These are phyloP conservation scores for Dissostichus mawsoni DNA, from an alignment of 2,113 vertebrate genomes.

Conservation along the genomic window DNA sequence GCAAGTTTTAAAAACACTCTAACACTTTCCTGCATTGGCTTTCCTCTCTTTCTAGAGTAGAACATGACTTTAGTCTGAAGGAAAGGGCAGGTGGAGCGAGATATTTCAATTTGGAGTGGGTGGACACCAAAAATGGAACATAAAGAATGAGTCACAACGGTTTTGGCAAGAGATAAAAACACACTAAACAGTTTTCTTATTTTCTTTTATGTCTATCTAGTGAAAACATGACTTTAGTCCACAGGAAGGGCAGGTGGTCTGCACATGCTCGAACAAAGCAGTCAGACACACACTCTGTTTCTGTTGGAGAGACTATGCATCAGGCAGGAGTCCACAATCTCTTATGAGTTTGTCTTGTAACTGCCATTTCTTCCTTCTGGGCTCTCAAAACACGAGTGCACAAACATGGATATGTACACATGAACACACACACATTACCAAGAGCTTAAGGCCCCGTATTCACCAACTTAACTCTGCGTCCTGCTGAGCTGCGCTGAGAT, in stretches of 20 bases:
- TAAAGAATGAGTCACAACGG: background rate
- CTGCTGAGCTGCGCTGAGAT: constrained; percentile 55
- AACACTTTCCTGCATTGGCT: too few species aligned
- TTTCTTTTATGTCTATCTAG: constrained; percentile 55
- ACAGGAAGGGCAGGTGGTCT: constrained; percentile 84
- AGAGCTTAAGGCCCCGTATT: constrained; percentile 2
- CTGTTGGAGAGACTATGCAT: constrained; percentile 24
- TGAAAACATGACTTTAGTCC: constrained; percentile 85
- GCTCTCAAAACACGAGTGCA: constrained; percentile 15
- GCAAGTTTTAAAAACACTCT: too few species aligned
- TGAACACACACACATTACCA: background rate
- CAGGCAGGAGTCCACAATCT: constrained; percentile 17
- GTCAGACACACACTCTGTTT: constrained; percentile 25
- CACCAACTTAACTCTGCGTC: constrained; percentile 31
- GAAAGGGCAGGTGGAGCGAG: background rate
- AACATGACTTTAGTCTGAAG: too few species aligned
- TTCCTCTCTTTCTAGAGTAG: too few species aligned
- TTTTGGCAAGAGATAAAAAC: background rate
- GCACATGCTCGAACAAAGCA: constrained; percentile 72
- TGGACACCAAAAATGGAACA: background rate
- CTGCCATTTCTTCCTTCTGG: constrained; percentile 19
- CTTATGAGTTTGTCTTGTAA: constrained; percentile 15
- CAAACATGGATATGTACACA: constrained; percentile 4
- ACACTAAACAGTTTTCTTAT: too few species aligned
- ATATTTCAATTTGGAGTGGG: background rate